These are phyloP conservation scores for Sclerurus mexicanus DNA, from an alignment of 2,113 vertebrate species.

Conservation along the genomic window DNA sequence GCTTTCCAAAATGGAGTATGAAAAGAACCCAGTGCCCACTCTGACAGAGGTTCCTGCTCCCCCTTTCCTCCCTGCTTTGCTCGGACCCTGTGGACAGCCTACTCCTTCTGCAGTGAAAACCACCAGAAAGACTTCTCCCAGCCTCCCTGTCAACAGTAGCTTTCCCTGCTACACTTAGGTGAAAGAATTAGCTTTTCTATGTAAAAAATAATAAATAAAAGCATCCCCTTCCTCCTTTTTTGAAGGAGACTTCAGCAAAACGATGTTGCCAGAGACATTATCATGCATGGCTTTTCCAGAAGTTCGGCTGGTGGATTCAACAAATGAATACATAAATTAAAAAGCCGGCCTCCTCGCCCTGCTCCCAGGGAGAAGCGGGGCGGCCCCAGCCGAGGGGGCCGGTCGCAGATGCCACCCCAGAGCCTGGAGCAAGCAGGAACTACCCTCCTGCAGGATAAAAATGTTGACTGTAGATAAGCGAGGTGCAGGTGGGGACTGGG, in stretches of 20 bases:
- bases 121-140: not conserved
- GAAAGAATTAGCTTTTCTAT: not conserved
- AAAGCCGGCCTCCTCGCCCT: rapidly evolving
- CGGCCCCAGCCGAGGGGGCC: rapidly evolving
- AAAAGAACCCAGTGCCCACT: not conserved
- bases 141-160: not conserved
- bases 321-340: not conserved
- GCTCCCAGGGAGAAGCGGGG: not conserved
- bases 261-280: not conserved
- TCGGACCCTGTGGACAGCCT: not conserved
- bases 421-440: constrained; percentile 63
- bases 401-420: not conserved
- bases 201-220: not conserved
- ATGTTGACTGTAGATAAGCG: constrained; percentile 78
- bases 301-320: not conserved
- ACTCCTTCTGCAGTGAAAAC: rapidly evolving
- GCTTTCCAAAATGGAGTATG: rapidly evolving
- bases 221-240: not conserved
- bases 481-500: constrained; percentile 36
- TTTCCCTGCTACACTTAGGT: not conserved
- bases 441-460: constrained; percentile 59
- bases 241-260: not conserved
- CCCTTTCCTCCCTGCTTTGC: not conserved
- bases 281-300: not conserved
- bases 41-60: not conserved